Conservation (phyloP, 2,113 vertebrate genomes). For the Oophaga pumilio region DNA sequence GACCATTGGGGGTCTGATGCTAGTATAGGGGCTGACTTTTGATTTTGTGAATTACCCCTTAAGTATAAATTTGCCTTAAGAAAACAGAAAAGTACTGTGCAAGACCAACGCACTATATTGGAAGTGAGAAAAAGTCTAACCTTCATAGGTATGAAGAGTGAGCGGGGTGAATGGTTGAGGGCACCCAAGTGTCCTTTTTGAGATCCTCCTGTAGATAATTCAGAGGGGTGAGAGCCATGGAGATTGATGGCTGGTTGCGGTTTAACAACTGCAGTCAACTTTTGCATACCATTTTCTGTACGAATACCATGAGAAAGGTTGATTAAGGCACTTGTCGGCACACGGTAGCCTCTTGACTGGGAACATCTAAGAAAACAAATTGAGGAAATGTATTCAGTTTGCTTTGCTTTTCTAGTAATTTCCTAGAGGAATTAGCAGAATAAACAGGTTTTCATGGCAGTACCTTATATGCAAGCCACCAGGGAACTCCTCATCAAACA, state of each 20-base stretch:
- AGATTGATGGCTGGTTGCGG: slow-evolving; percentile 81
- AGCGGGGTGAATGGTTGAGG: slow-evolving; percentile 91
- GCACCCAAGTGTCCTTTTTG: slow-evolving; percentile 77
- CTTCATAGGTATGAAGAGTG: slow-evolving; percentile 87
- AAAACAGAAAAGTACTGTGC: neutral
- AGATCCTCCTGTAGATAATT: slow-evolving; percentile 63
- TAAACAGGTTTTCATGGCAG: slow-evolving; percentile 48
- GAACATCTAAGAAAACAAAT: slow-evolving; percentile 74
- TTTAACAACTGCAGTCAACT: slow-evolving; percentile 91
- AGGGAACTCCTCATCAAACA: slow-evolving; percentile 96
- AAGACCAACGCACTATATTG: neutral
- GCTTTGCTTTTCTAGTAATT: neutral
- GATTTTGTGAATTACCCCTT: too few relatives aligned
- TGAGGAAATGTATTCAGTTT: too few relatives aligned
- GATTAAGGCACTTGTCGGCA: slow-evolving; percentile 93
- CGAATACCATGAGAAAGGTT: slow-evolving; percentile 89
- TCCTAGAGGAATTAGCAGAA: slow-evolving; percentile 32
- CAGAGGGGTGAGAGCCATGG: slow-evolving; percentile 63
- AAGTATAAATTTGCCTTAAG: neutral
- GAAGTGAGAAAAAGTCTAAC: slow-evolving; percentile 67
- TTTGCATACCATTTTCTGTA: slow-evolving; percentile 82
- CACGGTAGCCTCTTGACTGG: slow-evolving; percentile 84
- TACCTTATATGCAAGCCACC: slow-evolving; percentile 95
- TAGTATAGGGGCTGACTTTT: too few relatives aligned
- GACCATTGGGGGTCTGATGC: too few relatives aligned